A percentile compares a stretch with the other conserved stretches of the same genome.
Evolutionary conservation across 2,888 invertebrate species (phyloP).

Genomic region (Acronicta alni): DNA sequence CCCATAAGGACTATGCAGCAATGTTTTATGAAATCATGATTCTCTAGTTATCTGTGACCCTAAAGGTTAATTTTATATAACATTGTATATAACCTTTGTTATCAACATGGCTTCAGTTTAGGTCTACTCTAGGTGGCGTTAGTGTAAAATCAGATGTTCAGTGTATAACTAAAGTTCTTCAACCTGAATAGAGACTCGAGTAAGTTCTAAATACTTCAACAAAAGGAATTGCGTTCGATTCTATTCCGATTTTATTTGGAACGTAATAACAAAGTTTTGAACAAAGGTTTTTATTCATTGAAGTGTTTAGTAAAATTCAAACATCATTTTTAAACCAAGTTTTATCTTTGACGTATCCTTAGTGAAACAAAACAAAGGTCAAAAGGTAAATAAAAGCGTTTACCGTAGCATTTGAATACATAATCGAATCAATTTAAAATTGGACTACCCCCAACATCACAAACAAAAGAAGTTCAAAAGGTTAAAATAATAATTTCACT

Average conservation of each 20-base stretch:
- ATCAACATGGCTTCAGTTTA: constrained; percentile 4
- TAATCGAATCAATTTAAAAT: constrained; percentile 3
- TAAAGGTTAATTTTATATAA: constrained; percentile 11
- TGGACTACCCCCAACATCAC: constrained; percentile 1
- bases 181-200: not conserved
- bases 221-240: constrained; percentile 31
- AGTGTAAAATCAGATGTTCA: constrained; percentile 12
- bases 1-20: not conserved
- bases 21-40: constrained; percentile 13
- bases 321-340: not conserved
- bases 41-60: constrained; percentile 1
- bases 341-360: not conserved
- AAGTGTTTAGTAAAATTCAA: not conserved
- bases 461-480: constrained; percentile 55
- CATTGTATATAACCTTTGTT: constrained; percentile 17
- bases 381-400: too few relatives aligned
- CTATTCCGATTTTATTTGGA: not conserved
- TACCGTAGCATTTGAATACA: too few relatives aligned
- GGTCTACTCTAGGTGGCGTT: constrained; percentile 25
- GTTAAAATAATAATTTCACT: constrained; percentile 79
- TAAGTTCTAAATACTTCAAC: constrained; percentile 1
- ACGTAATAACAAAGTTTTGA: too few relatives aligned
- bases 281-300: not conserved
- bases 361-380: too few relatives aligned
- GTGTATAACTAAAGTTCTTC: constrained; percentile 5